phyloP scores from a whole-genome alignment of 2,113 vertebrate genomes.

The Formicarius rufipectus region DNA sequence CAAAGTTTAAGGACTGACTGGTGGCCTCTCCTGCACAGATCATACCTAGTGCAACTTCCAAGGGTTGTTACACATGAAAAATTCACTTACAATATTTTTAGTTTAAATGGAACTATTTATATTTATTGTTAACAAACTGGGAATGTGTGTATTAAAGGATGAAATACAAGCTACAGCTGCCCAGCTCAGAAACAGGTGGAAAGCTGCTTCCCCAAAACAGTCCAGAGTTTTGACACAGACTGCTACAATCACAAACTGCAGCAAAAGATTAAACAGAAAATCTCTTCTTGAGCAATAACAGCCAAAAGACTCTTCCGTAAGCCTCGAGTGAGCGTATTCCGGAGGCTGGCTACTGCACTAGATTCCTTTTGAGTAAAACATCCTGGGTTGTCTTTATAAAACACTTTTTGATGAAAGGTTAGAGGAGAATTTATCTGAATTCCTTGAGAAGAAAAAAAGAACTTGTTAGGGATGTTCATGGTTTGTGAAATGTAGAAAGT shows the following conservation, averaged over 20 bases:
- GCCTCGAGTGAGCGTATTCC: background rate
- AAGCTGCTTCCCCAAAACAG: constrained; percentile 6
- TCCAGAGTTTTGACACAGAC: background rate
- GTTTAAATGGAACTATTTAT: background rate
- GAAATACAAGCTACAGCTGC: background rate
- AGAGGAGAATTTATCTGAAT: background rate
- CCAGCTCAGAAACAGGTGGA: constrained; percentile 20
- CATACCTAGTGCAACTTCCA: background rate
- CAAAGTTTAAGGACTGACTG: background rate
- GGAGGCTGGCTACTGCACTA: background rate
- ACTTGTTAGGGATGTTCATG: background rate
- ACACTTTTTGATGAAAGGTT: background rate
- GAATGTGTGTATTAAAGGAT: background rate
- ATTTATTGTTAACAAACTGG: background rate
- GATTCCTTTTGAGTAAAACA: background rate
- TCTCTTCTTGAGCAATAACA: background rate
- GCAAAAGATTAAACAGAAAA: constrained; percentile 25
- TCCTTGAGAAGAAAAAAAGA: background rate
- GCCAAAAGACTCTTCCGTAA: background rate
- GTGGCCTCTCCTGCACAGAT: background rate
- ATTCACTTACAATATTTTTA: background rate
- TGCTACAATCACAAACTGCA: background rate
- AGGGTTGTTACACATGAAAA: background rate
- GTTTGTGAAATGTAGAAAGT: background rate
- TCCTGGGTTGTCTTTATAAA: background rate